Conservation (phyloP, 1,140 invertebrate species). For the Idris sp. region DNA sequence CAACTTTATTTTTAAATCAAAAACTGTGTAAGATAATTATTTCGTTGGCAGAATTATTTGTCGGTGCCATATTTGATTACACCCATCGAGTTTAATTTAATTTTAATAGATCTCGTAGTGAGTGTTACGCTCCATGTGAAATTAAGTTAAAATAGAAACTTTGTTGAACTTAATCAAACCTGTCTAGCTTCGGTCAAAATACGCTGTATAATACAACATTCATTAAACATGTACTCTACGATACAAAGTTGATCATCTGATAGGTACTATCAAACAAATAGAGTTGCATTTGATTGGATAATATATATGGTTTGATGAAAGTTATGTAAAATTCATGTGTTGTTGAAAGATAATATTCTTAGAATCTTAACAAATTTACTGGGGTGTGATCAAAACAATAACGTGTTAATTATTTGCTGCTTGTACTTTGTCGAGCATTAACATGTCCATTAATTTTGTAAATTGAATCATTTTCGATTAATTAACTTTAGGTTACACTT, state of each 20-base stretch:
- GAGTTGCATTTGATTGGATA: neutral
- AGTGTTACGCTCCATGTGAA: conserved; percentile 1
- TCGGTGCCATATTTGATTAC: conserved; percentile 15
- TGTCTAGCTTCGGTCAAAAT: conserved; percentile 22
- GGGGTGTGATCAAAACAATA: too few relatives aligned
- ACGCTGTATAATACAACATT: conserved; percentile 25
- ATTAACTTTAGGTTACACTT: conserved; percentile 11
- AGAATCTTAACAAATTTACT: too few relatives aligned
- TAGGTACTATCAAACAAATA: conserved; percentile 31
- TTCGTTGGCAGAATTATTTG: conserved; percentile 1
- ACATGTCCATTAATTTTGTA: conserved; percentile 1
- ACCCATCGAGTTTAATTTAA: conserved; percentile 36
- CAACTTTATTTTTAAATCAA: conserved; percentile 17
- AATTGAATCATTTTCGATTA: neutral
- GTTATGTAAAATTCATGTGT: too few relatives aligned
- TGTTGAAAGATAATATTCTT: too few relatives aligned
- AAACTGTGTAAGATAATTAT: conserved; percentile 25
- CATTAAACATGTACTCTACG: conserved; percentile 27
- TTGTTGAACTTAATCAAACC: conserved; percentile 30
- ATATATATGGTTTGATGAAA: conserved; percentile 22
- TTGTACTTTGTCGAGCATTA: neutral
- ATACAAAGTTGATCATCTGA: conserved; percentile 28
- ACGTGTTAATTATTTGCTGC: conserved; percentile 13
- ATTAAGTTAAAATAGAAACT: conserved; percentile 48
- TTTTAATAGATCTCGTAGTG: conserved; percentile 23